phyloP scores from a whole-genome alignment of 2,888 invertebrate genomes.

The Sipha maydis region DNA sequence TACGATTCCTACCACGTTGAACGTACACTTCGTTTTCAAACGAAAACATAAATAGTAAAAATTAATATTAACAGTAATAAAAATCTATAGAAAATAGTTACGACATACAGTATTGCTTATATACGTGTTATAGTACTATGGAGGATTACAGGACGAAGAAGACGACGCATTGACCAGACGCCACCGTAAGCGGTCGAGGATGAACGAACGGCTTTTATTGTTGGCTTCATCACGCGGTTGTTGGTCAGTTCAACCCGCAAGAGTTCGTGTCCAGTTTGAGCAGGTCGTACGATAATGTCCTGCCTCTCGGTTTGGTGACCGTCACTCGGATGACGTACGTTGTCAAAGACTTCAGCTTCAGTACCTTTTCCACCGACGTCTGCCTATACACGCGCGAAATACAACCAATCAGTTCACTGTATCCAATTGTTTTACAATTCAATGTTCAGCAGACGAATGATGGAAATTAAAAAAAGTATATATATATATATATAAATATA shows the following conservation, averaged over 20 bases:
- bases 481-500: too few relatives aligned
- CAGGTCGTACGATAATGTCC: slow-evolving; percentile 72
- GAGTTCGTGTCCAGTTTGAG: slow-evolving; percentile 69
- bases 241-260: slow-evolving; percentile 26
- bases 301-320: slow-evolving; percentile 71
- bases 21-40: slow-evolving; percentile 17
- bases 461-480: neutral
- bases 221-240: neutral
- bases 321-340: slow-evolving; percentile 73
- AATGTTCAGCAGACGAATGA: neutral
- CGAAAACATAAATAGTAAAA: slow-evolving; percentile 16
- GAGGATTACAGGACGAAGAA: slow-evolving; percentile 56
- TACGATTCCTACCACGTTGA: neutral
- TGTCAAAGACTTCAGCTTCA: slow-evolving; percentile 70
- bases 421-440: too few relatives aligned
- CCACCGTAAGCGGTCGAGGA: neutral
- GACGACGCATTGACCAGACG: neutral
- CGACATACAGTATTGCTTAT: slow-evolving; percentile 21
- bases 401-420: slow-evolving; percentile 40
- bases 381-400: slow-evolving; percentile 67
- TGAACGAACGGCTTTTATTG: neutral
- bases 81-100: slow-evolving; percentile 4
- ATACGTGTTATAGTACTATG: slow-evolving; percentile 54
- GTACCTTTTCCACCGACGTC: slow-evolving; percentile 69
- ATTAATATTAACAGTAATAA: slow-evolving; percentile 55